These are phyloP conservation scores for Aurelia coerulea DNA, from an alignment of 30 jellyfish, hydroid and myxozoan genomes.

Conservation along the genomic window DNA sequence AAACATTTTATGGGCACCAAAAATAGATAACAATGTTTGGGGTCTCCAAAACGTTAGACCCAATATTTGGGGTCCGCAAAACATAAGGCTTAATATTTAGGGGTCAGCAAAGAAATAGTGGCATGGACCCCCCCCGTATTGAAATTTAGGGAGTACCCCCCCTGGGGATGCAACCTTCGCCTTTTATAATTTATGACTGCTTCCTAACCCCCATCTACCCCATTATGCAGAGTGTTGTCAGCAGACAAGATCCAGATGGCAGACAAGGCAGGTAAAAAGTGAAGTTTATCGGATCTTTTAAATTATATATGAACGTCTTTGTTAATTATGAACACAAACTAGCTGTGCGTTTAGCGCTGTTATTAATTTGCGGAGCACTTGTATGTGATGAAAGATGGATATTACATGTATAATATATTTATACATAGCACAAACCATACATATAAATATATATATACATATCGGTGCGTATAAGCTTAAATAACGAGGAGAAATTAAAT, in stretches of 20 bases:
- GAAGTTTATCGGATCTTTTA: slow-evolving; percentile 13
- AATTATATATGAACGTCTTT: slow-evolving; percentile 62
- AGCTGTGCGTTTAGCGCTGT: slow-evolving; percentile 62
- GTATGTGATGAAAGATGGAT: slow-evolving; percentile 33
- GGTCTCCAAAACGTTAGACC: too few relatives aligned
- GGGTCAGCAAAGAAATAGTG: too few relatives aligned
- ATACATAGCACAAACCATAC: slow-evolving; percentile 25
- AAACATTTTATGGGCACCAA: too few relatives aligned
- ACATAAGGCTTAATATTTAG: too few relatives aligned
- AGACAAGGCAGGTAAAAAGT: slow-evolving; percentile 9
- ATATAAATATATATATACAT: slow-evolving; percentile 56
- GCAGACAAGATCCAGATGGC: not conserved
- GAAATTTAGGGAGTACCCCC: too few relatives aligned
- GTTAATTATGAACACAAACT: slow-evolving; percentile 49
- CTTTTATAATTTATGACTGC: too few relatives aligned
- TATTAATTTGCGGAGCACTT: slow-evolving; percentile 37
- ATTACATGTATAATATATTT: slow-evolving; percentile 36
- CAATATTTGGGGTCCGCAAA: too few relatives aligned
- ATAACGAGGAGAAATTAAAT: slow-evolving; percentile 25
- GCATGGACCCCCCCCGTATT: too few relatives aligned
- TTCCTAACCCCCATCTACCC: not conserved
- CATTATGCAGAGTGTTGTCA: not conserved
- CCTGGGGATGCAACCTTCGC: too few relatives aligned
- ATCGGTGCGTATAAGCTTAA: slow-evolving; percentile 48
- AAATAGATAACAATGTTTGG: too few relatives aligned